Base-by-base conservation (phyloP, 30 jellyfish, hydroid and myxozoan species). In the Aurelia sp. region DNA sequence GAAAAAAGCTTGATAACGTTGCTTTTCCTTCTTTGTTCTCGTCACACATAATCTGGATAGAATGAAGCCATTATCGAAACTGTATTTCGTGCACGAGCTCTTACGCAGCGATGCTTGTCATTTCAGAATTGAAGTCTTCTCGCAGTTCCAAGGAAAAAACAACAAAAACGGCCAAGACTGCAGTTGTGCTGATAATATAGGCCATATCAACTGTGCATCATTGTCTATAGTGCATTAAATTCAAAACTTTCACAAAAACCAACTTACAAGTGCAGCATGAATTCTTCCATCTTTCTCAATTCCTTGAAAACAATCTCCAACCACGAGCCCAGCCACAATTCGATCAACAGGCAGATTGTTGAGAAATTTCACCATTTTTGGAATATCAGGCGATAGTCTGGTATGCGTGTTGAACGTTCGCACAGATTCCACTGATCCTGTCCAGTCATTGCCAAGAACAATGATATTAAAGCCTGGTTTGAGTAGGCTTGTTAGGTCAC, bases 261-360 rank as follows among this genome's bases (percentile, higher is more conserved):
- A 11, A 38, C 81, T 73, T 15, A 84, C 93, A 30, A 84, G 70
- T 2, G 93, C 81, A 4, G 19, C 33, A 2, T 58, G 81, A 5
- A 68, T 20, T 8, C 15, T 53, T 11, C 47, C 18, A 50, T 63
- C 63, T 13, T 11, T 27, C 63, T 44, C 8, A 44, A 84, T 59
- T 33, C 93, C 93, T 21, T 50, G 22, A 66, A 52, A 84, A 40
- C 82, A 84, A 4, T 84, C 93, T 0, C 88, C 93, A 50, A 71
- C 74, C 64, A 84, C 93, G 62, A 84, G 75, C 15, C 93, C 93
- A 62, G 65, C 66, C 19, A 84, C 88, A 5, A 84, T n/a, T 20
- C 93, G 76, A 63, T 72, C 88, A n/a, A 74, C 85, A 8, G 93
- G 88, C 72, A 84, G 50, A 24, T 21, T 44, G 75, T 84, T 72